A percentile compares a stretch with the other conserved stretches of the same genome.
phyloP scores from a whole-genome alignment of 2,113 vertebrate species.

The Euleptes europaea region DNA sequence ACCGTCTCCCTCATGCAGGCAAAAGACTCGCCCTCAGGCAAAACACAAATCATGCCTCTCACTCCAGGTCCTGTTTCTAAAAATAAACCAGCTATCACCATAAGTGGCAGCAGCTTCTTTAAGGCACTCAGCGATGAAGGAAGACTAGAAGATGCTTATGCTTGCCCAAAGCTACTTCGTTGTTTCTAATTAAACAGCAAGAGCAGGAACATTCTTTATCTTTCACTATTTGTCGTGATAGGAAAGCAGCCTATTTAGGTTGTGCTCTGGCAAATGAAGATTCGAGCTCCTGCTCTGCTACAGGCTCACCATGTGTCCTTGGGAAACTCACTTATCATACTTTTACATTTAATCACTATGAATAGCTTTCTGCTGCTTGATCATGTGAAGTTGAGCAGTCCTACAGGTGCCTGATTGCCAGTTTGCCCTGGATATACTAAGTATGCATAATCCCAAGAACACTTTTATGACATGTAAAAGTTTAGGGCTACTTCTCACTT shows the following conservation, averaged over 20 bases:
- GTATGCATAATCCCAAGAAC: not conserved
- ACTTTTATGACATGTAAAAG: not conserved
- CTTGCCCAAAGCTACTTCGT: not conserved
- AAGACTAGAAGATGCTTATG: not conserved
- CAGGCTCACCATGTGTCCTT: not conserved
- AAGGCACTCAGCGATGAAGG: not conserved
- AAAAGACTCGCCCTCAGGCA: constrained; percentile 11
- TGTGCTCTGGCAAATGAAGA: not conserved
- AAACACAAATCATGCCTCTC: constrained; percentile 45
- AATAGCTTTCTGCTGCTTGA: too few species aligned
- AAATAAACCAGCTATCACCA: constrained; percentile 51
- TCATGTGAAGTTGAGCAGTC: too few species aligned
- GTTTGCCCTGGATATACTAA: not conserved
- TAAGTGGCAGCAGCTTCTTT: constrained; percentile 41
- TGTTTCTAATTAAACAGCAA: constrained; percentile 10
- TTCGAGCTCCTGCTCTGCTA: not conserved
- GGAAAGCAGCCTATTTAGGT: not conserved
- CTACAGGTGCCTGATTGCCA: not conserved
- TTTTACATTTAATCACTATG: too few species aligned
- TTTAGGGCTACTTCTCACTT: not conserved
- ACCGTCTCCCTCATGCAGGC: not conserved
- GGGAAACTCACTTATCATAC: too few species aligned
- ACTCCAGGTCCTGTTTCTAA: not conserved
- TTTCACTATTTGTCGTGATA: not conserved
- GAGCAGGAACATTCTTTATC: not conserved